Percentiles rank a stretch among this genome's conserved stretches.
Evolutionary conservation across 1,140 invertebrate genomes (phyloP).

Genomic region (Platyscapa corneri): DNA sequence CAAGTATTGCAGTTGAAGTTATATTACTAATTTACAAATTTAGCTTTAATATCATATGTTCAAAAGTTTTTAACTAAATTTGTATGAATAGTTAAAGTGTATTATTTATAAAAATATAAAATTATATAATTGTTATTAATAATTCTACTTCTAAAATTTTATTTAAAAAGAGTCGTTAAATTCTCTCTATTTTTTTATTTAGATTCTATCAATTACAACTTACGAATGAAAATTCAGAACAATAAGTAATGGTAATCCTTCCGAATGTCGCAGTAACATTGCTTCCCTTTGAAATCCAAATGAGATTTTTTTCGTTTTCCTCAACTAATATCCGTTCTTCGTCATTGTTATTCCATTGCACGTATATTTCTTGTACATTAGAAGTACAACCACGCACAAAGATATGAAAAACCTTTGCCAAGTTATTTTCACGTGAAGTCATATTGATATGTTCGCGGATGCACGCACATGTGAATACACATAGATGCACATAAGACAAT

Average conservation of each 20-base stretch:
- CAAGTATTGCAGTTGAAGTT: too few species aligned
- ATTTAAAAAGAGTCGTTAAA: too few species aligned
- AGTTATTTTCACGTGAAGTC: neutral
- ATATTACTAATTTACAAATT: too few species aligned
- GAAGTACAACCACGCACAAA: neutral
- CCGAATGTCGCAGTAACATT: neutral
- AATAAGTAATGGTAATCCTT: neutral
- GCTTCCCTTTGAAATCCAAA: neutral
- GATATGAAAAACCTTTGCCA: neutral
- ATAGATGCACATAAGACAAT: neutral
- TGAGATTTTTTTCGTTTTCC: constrained; percentile 8
- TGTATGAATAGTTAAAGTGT: too few species aligned
- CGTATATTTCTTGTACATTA: neutral
- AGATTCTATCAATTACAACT: constrained; percentile 5
- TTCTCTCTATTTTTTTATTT: too few species aligned
- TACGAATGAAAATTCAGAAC: neutral
- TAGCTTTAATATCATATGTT: too few species aligned
- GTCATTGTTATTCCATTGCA: constrained; percentile 23
- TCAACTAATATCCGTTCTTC: neutral
- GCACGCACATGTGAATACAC: neutral
- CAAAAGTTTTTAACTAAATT: too few species aligned
- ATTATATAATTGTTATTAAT: too few species aligned
- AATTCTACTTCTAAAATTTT: too few species aligned
- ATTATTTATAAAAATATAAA: too few species aligned
- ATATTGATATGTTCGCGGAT: neutral